Percentiles rank a stretch among this genome's conserved stretches.
Evolutionary conservation across 1,140 invertebrate species (phyloP).

Genomic region (Charaxes varanes): DNA sequence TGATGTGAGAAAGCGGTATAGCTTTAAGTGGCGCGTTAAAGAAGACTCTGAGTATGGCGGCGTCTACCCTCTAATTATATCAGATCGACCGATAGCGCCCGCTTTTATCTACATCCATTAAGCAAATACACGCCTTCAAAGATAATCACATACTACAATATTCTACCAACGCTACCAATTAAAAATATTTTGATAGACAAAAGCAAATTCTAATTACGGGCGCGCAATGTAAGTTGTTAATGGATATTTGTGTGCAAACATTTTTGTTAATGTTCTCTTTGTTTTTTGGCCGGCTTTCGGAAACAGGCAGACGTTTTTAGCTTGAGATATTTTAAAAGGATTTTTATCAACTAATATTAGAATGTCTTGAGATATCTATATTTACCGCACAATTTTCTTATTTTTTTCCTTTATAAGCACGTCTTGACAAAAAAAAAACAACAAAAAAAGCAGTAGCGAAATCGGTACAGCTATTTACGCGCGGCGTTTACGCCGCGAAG

Average conservation of each 20-base stretch:
- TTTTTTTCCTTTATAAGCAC: too few relatives aligned
- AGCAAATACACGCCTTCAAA: slow-evolving; percentile 69
- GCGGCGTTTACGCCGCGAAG: too few relatives aligned
- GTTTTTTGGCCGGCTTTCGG: too few relatives aligned
- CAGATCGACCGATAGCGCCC: slow-evolving; percentile 55
- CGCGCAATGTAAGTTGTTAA: slow-evolving; percentile 39
- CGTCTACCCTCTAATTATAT: slow-evolving; percentile 58
- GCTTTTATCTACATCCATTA: slow-evolving; percentile 72
- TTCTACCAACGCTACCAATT: slow-evolving; percentile 65
- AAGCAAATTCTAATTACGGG: slow-evolving; percentile 55
- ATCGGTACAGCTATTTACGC: too few relatives aligned
- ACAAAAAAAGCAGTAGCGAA: too few relatives aligned
- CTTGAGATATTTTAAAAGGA: too few relatives aligned
- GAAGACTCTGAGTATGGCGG: slow-evolving; percentile 34
- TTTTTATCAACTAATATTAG: too few relatives aligned
- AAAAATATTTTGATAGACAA: slow-evolving; percentile 72
- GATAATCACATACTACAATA: slow-evolving; percentile 62
- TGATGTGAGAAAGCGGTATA: slow-evolving; percentile 42
- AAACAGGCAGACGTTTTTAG: too few relatives aligned
- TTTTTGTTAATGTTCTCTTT: slow-evolving; percentile 33
- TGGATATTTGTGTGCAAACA: slow-evolving; percentile 49
- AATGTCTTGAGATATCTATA: too few relatives aligned
- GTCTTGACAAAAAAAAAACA: too few relatives aligned
- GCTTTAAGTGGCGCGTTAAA: slow-evolving; percentile 63
- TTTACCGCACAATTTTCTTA: too few relatives aligned